Conservation (phyloP, 2,888 invertebrate species). For the Corbicula japonica region DNA sequence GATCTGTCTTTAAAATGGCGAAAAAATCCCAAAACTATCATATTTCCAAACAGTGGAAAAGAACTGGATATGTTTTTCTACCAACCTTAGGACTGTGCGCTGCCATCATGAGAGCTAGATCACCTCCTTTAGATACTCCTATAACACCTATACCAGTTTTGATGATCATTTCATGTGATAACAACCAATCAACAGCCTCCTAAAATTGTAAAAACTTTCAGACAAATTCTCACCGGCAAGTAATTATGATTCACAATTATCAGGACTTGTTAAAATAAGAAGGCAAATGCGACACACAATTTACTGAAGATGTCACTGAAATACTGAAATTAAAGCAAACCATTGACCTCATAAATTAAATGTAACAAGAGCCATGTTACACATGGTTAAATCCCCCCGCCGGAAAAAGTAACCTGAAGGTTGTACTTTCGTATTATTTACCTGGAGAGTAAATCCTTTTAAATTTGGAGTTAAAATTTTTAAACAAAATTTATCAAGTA, state of each 20-base stretch:
- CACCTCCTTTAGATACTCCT: slow-evolving; percentile 75
- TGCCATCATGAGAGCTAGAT: slow-evolving; percentile 65
- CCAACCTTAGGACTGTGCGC: slow-evolving; percentile 64
- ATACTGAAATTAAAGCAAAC: background rate
- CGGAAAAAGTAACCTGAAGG: too few relatives aligned
- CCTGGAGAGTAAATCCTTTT: too few relatives aligned
- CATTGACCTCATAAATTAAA: background rate
- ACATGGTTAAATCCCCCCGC: too few relatives aligned
- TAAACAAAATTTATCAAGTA: too few relatives aligned
- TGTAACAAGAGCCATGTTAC: too few relatives aligned
- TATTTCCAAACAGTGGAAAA: background rate
- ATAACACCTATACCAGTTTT: slow-evolving; percentile 68
- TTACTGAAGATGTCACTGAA: too few relatives aligned
- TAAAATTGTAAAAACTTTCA: slow-evolving; percentile 29
- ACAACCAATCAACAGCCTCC: slow-evolving; percentile 73
- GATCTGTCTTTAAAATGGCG: background rate
- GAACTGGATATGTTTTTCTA: background rate
- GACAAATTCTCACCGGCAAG: background rate
- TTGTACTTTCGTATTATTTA: too few relatives aligned
- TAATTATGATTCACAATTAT: background rate
- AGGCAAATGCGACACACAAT: too few relatives aligned
- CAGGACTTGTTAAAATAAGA: background rate
- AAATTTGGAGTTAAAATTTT: too few relatives aligned
- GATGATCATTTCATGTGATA: slow-evolving; percentile 57
- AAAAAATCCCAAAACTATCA: background rate